These are phyloP conservation scores for Zingel zingel DNA, from an alignment of 2,113 vertebrate species.

Conservation along the genomic window DNA sequence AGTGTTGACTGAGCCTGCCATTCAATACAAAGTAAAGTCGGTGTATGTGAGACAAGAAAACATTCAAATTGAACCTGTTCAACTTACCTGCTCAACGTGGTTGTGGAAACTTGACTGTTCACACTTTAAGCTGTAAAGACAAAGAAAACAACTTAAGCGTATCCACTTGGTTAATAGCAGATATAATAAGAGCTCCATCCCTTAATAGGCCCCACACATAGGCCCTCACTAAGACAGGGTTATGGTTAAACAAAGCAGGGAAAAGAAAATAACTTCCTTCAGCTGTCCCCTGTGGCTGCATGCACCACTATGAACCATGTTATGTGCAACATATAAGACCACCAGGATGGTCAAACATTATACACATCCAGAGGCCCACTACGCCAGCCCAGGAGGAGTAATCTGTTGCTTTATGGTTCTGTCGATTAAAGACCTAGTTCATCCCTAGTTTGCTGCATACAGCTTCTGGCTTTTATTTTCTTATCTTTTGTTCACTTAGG, in stretches of 20 bases:
- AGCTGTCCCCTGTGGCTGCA: not conserved
- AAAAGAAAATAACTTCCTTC: not conserved
- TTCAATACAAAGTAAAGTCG: not conserved
- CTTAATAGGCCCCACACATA: slow-evolving; percentile 6
- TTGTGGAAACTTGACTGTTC: not conserved
- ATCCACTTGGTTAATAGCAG: slow-evolving; percentile 1
- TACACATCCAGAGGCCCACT: slow-evolving; percentile 22
- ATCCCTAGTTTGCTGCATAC: slow-evolving; percentile 26
- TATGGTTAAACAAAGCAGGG: slow-evolving; percentile 25
- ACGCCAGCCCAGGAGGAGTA: slow-evolving; percentile 16
- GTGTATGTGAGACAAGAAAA: not conserved
- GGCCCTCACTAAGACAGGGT: not conserved
- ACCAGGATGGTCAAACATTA: slow-evolving; percentile 39
- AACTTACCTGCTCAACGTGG: not conserved
- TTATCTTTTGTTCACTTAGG: slow-evolving; percentile 17
- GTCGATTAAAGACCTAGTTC: not conserved
- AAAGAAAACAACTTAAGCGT: slow-evolving; percentile 30
- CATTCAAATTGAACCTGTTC: not conserved
- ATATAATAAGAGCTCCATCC: not conserved
- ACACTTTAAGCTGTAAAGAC: not conserved
- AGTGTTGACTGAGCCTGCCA: slow-evolving; percentile 36
- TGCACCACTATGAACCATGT: slow-evolving; percentile 1
- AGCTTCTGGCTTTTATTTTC: slow-evolving; percentile 22
- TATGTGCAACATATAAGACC: slow-evolving; percentile 32
- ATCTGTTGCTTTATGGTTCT: slow-evolving; percentile 19